phyloP scores from a whole-genome alignment of 1,140 invertebrate species.

The Drosophila persimilis region DNA sequence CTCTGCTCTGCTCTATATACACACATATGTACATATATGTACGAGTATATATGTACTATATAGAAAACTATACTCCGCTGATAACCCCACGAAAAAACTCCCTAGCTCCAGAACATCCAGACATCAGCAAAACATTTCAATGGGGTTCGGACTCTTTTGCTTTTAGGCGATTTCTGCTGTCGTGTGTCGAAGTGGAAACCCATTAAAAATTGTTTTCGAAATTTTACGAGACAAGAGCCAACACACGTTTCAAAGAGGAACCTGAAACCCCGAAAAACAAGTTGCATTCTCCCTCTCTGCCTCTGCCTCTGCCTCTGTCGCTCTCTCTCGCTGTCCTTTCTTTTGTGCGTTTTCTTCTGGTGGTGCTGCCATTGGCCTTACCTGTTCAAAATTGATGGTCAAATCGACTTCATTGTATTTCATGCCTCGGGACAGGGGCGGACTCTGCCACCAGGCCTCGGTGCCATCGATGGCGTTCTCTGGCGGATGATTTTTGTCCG shows the following conservation, averaged over 20 bases:
- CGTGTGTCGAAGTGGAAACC: conserved; percentile 67
- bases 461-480: conserved; percentile 97
- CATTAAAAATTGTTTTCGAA: conserved; percentile 72
- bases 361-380: conserved; percentile 82
- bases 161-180: conserved; percentile 14
- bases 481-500: conserved; percentile 92
- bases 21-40: too few species aligned
- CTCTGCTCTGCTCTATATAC: not conserved
- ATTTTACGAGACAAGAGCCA: conserved; percentile 63
- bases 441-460: conserved; percentile 98
- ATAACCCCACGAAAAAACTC: conserved; percentile 58
- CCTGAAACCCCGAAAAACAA: conserved; percentile 34
- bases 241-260: conserved; percentile 10
- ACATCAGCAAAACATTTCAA: conserved; percentile 61
- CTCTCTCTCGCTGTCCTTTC: conserved; percentile 43
- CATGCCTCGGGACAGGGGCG: conserved; percentile 97
- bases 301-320: conserved; percentile 24
- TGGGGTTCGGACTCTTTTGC: conserved; percentile 15
- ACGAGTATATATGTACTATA: not conserved
- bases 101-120: conserved; percentile 29
- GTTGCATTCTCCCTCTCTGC: conserved; percentile 47
- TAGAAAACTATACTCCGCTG: conserved; percentile 39
- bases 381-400: conserved; percentile 98
- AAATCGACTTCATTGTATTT: conserved; percentile 98
- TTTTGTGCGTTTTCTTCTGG: conserved; percentile 16